A percentile compares a stretch with the other conserved stretches of the same genome.
Conservation (phyloP, 2,113 vertebrate species). For the Catharus minimus region DNA sequence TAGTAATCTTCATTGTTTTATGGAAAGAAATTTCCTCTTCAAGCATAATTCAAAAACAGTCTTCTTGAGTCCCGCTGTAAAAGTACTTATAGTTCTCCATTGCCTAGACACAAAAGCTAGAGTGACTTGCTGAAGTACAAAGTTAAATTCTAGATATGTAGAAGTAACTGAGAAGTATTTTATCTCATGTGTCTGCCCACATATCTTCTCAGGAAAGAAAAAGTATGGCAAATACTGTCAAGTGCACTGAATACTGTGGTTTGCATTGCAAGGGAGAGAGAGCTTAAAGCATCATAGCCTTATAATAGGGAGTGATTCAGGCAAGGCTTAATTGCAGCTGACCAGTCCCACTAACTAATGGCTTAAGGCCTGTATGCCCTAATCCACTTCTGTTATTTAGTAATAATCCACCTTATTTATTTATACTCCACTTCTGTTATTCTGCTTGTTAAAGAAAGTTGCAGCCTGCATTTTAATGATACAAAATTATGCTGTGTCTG, state of each 20-base stretch:
- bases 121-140: background rate
- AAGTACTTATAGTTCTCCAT: background rate
- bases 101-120: background rate
- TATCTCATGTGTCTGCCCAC: background rate
- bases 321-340: background rate
- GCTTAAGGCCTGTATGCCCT: background rate
- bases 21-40: background rate
- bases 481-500: background rate
- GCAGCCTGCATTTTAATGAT: conserved; percentile 27
- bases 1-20: background rate
- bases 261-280: conserved; percentile 11
- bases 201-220: background rate
- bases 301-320: background rate
- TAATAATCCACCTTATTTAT: background rate
- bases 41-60: background rate
- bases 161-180: conserved; percentile 34
- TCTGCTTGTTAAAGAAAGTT: conserved; percentile 14
- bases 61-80: background rate
- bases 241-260: background rate
- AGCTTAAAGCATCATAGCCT: conserved; percentile 1
- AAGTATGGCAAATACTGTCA: background rate
- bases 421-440: background rate
- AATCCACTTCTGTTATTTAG: background rate
- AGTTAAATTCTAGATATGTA: background rate
- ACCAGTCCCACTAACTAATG: background rate